phyloP scores from a whole-genome alignment of 2,113 vertebrate species.

The Podarcis raffonei region DNA sequence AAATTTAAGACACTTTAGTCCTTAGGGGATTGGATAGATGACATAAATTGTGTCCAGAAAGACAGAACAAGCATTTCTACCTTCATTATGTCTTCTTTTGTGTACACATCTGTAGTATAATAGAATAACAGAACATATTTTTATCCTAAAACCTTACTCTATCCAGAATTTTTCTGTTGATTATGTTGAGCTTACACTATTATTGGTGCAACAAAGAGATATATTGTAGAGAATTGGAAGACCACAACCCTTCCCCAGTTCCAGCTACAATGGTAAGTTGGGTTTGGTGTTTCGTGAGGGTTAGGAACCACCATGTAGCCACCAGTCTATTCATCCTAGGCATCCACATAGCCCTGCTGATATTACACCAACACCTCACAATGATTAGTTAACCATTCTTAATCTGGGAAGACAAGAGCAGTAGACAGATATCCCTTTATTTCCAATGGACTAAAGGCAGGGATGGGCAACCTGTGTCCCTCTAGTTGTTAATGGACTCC shows the following conservation, averaged over 20 bases:
- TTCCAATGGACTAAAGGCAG: no score
- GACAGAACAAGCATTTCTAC: neutral
- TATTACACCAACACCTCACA: no score
- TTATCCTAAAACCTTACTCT: neutral
- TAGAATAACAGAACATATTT: conserved; percentile 21
- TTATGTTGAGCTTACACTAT: neutral
- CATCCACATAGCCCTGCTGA: neutral
- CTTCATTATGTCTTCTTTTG: conserved; percentile 26
- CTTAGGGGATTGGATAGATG: conserved; percentile 10
- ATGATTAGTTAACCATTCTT: no score
- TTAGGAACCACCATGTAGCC: no score
- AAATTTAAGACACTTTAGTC: neutral
- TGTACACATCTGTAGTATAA: neutral
- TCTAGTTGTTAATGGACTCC: no score
- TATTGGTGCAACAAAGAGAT: neutral
- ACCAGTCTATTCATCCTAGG: neutral
- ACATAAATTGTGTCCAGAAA: conserved; percentile 16
- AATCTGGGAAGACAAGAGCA: no score
- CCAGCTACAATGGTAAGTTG: neutral
- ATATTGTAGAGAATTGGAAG: neutral
- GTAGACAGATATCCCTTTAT: no score
- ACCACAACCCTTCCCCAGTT: neutral
- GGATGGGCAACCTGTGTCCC: no score
- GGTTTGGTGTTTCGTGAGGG: no score
- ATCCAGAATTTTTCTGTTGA: neutral